Evolutionary conservation across 1,140 invertebrate species (phyloP), one percentile per base, ranked within the genome.

Genomic region (Drosophila subobscura): DNA sequence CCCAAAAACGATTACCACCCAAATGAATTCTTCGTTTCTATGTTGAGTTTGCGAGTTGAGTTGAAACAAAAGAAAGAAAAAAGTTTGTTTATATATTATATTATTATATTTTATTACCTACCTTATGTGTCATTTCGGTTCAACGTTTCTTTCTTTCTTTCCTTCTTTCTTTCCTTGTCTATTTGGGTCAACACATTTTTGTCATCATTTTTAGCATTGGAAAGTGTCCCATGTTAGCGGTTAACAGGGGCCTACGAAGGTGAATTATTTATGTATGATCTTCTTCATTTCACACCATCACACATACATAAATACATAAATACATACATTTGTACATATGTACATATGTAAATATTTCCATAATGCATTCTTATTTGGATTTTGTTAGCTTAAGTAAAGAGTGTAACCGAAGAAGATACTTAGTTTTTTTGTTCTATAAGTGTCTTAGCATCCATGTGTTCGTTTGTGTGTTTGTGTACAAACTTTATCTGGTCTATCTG

Each of bases 191-290:
- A 73, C 42, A 58, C 70, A 77, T 65, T 76, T 1, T 65, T 72
- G 52, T 86, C 74, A 78, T 86, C 83, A 86, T 91, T 86, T 85
- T 81, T 91, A 91, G 90, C 90, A 90, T 91, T 91, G 90, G 90
- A 91, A 91, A 97, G 96, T 94, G 95, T 95, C 91, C 94, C 75
- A 86, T 96, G 93, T 95, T 96, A 93, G 95, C 96, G 93, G 96
- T 96, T 94, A 96, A 96, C 94, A 97, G 96, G 94, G 96, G 95
- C 93, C 94, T 96, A 92, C 95, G 96, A 93, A 95, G 96, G 95
- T 96, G 95, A 91, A 89, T 89, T 89, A 66, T 56, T 74, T 77
- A 27, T 27, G 5, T 27, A 27, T 12, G 60, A 75, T 65, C 73
- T 90, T 89, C 58, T 72, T 81, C 64, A 81, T 88, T 88, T 88